Conservation (phyloP, 2,113 vertebrate genomes). For the Oceanodroma tethys region DNA sequence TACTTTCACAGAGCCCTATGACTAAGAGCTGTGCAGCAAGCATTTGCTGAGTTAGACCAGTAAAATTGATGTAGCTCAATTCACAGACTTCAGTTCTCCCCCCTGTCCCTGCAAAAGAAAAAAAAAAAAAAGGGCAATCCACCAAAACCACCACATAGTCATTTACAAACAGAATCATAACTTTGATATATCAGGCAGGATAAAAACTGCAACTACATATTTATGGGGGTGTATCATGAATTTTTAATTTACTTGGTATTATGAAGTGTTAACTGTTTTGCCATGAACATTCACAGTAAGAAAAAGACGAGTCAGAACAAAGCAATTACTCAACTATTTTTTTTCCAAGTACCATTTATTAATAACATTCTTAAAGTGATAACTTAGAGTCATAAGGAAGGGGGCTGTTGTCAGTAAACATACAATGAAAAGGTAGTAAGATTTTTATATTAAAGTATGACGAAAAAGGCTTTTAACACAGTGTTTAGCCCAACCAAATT, state of each 20-base stretch:
- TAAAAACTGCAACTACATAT: neutral
- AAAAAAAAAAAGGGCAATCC: neutral
- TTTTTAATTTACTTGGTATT: neutral
- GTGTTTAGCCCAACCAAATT: slow-evolving; percentile 32
- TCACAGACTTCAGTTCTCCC: neutral
- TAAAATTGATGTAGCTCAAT: neutral
- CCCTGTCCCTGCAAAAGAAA: too few relatives aligned
- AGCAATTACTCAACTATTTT: neutral
- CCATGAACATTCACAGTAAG: neutral
- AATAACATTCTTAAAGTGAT: slow-evolving; percentile 48
- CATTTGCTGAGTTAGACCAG: neutral
- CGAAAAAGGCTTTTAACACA: slow-evolving; percentile 29
- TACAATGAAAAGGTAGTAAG: slow-evolving; percentile 34
- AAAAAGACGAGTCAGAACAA: slow-evolving; percentile 6
- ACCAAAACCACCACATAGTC: neutral
- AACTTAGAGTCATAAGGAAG: slow-evolving; percentile 40
- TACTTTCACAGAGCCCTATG: neutral
- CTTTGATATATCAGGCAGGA: neutral
- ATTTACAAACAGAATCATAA: neutral
- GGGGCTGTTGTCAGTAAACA: slow-evolving; percentile 51
- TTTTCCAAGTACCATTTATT: slow-evolving; percentile 58
- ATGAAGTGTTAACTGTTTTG: neutral
- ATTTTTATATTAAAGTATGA: slow-evolving; percentile 29
- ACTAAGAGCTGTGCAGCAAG: neutral
- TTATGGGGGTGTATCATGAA: neutral